These are phyloP conservation scores for Cephalopterus ornatus DNA, from an alignment of 2,113 vertebrate genomes.

Conservation along the genomic window DNA sequence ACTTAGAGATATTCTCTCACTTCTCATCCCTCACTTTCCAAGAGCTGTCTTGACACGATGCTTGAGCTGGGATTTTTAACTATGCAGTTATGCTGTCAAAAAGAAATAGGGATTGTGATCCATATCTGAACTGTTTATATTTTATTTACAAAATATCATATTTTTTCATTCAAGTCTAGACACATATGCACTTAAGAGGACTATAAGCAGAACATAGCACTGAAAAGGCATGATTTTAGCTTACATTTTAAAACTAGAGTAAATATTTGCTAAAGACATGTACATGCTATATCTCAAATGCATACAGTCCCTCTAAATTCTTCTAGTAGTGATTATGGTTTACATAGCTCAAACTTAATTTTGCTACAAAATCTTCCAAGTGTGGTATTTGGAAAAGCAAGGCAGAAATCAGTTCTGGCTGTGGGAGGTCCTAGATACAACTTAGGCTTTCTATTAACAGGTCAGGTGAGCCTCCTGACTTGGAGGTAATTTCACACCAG, in stretches of 20 bases:
- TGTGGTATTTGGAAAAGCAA: not conserved
- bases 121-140: not conserved
- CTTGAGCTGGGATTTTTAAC: not conserved
- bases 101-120: not conserved
- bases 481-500: not conserved
- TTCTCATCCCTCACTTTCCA: not conserved
- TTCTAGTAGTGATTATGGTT: not conserved
- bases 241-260: not conserved
- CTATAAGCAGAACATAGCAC: not conserved
- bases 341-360: not conserved
- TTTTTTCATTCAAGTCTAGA: not conserved
- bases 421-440: not conserved
- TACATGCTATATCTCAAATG: not conserved
- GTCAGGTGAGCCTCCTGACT: not conserved
- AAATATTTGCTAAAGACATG: not conserved
- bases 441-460: not conserved
- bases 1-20: not conserved
- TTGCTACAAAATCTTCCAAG: not conserved
- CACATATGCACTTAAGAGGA: not conserved
- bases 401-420: not conserved
- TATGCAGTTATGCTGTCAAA: not conserved
- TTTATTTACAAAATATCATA: not conserved
- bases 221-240: not conserved
- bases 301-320: not conserved
- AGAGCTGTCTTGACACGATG: not conserved